phyloP scores from a whole-genome alignment of 2,113 vertebrate species.

The Clarias gariepinus region DNA sequence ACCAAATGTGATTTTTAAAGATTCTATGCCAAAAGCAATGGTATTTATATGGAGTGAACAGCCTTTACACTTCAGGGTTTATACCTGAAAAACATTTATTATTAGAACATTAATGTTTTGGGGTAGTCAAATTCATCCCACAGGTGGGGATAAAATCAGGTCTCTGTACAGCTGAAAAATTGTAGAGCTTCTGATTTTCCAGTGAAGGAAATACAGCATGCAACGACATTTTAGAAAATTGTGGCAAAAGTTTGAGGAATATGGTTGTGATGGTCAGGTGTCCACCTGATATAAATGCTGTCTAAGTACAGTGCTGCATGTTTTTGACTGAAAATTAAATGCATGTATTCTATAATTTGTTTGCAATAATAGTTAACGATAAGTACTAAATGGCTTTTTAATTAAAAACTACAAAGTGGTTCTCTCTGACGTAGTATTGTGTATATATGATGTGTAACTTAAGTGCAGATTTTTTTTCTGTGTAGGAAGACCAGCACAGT shows the following conservation, averaged over 20 bases:
- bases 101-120: background rate
- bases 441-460: background rate
- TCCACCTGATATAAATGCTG: background rate
- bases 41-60: background rate
- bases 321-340: background rate
- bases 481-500: constrained; percentile 40
- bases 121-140: background rate
- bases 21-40: background rate
- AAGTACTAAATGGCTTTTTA: background rate
- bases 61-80: background rate
- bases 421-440: no score
- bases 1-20: background rate
- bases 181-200: no score
- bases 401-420: background rate
- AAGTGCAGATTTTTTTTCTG: background rate
- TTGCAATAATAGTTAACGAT: background rate
- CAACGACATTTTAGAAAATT: background rate
- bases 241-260: background rate
- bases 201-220: background rate
- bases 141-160: background rate
- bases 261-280: background rate
- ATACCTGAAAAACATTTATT: no score
- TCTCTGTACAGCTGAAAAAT: background rate
- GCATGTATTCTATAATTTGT: background rate
- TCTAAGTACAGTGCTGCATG: background rate